Evolutionary conservation across 23 tunicate genomes (phyloP).

Genomic region (Botrylloides violaceus): DNA sequence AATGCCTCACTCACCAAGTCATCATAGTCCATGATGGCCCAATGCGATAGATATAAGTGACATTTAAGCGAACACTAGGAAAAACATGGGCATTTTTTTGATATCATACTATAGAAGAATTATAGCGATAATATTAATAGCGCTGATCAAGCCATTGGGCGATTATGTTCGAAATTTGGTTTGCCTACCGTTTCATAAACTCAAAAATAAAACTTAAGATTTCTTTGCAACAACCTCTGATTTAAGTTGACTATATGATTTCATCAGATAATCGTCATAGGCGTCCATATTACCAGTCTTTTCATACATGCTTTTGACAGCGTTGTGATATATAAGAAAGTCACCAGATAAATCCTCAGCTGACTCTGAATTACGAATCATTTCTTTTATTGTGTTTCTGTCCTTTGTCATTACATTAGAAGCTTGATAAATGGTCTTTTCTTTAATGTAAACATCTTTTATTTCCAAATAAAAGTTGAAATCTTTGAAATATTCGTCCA

Average conservation of each 20-base stretch:
- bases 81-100: too few relatives aligned
- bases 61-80: too few relatives aligned
- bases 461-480: conserved; percentile 45
- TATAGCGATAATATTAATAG: too few relatives aligned
- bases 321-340: neutral
- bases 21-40: too few relatives aligned
- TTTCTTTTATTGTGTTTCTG: conserved; percentile 16
- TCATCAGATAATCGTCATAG: conserved; percentile 1
- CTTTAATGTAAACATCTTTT: conserved; percentile 44
- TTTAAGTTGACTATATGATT: neutral
- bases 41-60: too few relatives aligned
- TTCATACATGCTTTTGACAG: neutral
- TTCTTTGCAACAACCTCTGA: neutral
- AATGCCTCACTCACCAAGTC: too few relatives aligned
- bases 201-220: too few relatives aligned
- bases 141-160: too few relatives aligned
- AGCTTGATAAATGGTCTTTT: conserved; percentile 36
- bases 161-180: too few relatives aligned
- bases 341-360: neutral
- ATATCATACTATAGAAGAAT: too few relatives aligned
- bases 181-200: too few relatives aligned
- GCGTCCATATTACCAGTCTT: conserved; percentile 8
- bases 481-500: conserved; percentile 53
- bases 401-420: conserved; percentile 28
- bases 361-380: neutral